A percentile compares a stretch with the other conserved stretches of the same genome.
phyloP scores from a whole-genome alignment of 2,797 vertebrate genomes.

The Esox lucius region DNA sequence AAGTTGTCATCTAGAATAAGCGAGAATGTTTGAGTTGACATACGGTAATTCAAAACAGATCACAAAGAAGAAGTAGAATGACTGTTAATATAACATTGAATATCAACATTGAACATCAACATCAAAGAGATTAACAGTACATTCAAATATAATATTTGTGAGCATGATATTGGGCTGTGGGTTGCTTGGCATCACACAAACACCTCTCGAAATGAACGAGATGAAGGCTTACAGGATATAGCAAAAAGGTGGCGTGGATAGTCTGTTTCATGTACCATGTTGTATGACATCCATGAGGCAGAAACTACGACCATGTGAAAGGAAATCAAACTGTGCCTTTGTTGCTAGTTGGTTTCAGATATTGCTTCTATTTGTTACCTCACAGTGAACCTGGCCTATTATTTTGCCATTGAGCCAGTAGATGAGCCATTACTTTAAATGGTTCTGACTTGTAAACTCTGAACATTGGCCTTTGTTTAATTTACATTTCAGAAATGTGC shows the following conservation, averaged over 20 bases:
- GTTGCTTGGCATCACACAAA: slow-evolving; percentile 11
- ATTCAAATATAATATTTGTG: slow-evolving; percentile 5
- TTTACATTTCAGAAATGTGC: neutral
- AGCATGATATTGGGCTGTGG: slow-evolving; percentile 1
- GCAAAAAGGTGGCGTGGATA: slow-evolving; percentile 29
- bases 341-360: neutral
- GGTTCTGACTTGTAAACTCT: neutral
- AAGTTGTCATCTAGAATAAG: slow-evolving; percentile 26
- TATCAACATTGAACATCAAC: slow-evolving; percentile 22
- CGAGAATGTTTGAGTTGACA: slow-evolving; percentile 16
- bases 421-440: neutral
- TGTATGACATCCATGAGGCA: slow-evolving; percentile 42
- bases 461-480: neutral
- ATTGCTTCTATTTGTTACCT: neutral
- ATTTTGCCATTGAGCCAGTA: neutral
- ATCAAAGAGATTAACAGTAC: slow-evolving; percentile 8
- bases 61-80: slow-evolving; percentile 20
- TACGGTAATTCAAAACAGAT: slow-evolving; percentile 28
- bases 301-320: slow-evolving; percentile 40
- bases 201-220: slow-evolving; percentile 4
- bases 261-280: slow-evolving; percentile 17
- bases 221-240: slow-evolving; percentile 34
- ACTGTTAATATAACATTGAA: slow-evolving; percentile 15
- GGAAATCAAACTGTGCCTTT: slow-evolving; percentile 13
- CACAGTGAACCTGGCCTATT: neutral